Base-by-base conservation (phyloP, 1,140 invertebrate species). In the Drosophila lacteicornis region DNA sequence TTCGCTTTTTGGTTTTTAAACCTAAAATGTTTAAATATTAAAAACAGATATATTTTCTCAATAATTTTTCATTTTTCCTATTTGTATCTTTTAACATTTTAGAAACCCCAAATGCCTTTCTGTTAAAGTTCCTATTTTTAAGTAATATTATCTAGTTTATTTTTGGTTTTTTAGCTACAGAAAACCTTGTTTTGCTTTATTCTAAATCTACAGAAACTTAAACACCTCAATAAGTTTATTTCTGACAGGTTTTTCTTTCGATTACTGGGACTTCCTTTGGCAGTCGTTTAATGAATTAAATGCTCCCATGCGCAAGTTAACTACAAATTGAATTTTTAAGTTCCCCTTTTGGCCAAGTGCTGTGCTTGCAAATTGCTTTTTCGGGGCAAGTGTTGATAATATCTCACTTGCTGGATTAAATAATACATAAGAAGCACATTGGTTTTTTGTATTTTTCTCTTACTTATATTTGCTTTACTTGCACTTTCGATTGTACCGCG, bases 401-500 rank as follows among this genome's bases (percentile, higher is more conserved):
- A 58, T 62, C 57, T 17, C 30, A 47, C 27, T 33, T 43, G 4
- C 30, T 51, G 3, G 15, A 68, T 67, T 68, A 33, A 68, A 67
- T 50, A 67, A 50, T 27, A 25, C 15, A 17, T 8, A 66, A 58
- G 36, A 25, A 9, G 12, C 65, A 49, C 51, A 40, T 38, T 22
- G 22, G 9, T 6, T 55, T 55, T 19, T 62, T 7, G 11, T 30
- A 30, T 8, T 22, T 50, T 27, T 53, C 11, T 8, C 13, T 8
- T 25, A 22, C 8, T 19, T 11, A 22, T 19, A 27, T 30, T 49
- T 3, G 43, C 47, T 55, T 53, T 30, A 13, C 33, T 53, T 73
- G 57, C 68, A 53, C 43, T 59, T 76, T 77, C 61, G 40, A 76
- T 67, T 56, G 61, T 46, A 19, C 50, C 67, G 56, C 38, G 25